These are phyloP conservation scores for Acrobasis suavella DNA, from an alignment of 2,888 invertebrate species.

Conservation along the genomic window DNA sequence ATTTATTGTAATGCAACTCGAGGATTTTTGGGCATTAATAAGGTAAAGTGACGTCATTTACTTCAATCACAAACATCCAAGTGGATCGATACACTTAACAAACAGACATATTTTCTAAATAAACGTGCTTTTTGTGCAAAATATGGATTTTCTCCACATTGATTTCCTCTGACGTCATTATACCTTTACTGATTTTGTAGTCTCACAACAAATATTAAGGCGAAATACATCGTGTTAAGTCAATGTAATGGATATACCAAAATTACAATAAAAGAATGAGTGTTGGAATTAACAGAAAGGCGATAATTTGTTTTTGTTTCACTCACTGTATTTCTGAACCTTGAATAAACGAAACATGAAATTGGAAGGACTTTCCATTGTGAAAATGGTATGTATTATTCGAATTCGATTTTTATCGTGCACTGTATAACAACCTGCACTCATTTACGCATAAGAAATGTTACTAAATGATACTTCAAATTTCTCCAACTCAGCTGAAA, in stretches of 20 bases:
- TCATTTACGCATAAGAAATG: constrained; percentile 58
- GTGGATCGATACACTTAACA: constrained; percentile 11
- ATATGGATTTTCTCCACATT: too few relatives aligned
- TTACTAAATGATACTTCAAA: constrained; percentile 25
- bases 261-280: constrained; percentile 82
- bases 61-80: background rate
- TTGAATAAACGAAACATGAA: constrained; percentile 49
- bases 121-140: background rate
- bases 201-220: constrained; percentile 83
- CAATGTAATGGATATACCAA: constrained; percentile 72
- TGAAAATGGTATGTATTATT: constrained; percentile 73
- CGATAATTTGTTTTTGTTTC: constrained; percentile 74
- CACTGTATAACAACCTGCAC: constrained; percentile 72
- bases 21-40: constrained; percentile 59
- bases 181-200: constrained; percentile 57
- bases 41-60: constrained; percentile 58
- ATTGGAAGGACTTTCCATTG: constrained; percentile 39
- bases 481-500: background rate
- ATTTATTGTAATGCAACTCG: constrained; percentile 70
- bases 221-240: constrained; percentile 56
- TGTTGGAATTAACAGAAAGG: constrained; percentile 82
- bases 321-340: constrained; percentile 56
- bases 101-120: background rate
- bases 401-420: constrained; percentile 70
- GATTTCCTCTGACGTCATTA: constrained; percentile 50